Base-by-base conservation (phyloP, 2,113 vertebrate genomes). In the Stegostoma tigrinum region DNA sequence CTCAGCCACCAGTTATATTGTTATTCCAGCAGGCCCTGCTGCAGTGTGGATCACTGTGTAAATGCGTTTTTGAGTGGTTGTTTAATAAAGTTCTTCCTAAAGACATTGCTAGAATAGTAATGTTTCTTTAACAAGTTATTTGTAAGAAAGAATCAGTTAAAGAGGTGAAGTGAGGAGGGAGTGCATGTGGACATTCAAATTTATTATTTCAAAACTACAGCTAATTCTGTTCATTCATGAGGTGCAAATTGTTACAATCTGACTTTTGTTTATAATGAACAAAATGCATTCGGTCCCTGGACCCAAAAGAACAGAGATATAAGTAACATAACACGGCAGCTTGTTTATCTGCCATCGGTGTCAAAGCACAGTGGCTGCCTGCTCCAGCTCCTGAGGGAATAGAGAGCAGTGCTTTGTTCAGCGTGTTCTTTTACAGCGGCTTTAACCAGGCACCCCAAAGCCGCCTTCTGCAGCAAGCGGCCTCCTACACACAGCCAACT, bases 241-340 rank as follows among this genome's bases (percentile, higher is more conserved):
- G n/a, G 91, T 94, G 91, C 64, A 95, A 70, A 95, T 95, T 45
- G 19, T 75, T 48, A 95, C 68, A 95, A 72, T 72, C 68, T 52
- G 38, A 45, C 94, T 95, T 95, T 90, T 90, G 52, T 55, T 90
- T 27, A 52, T 48, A 42, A 70, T 42, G 7, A 95, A 95, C 42
- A 70, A 45, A 75, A 17, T 70, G 14, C 3, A 5, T 52, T 48
- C 67, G 30, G 21, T 45, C 45, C 42, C 45, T 66, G 12, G 23
- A 14, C 15, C 42, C 3, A 38, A 67, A 93, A 64, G 64, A 94
- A 7, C 38, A 94, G 91, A 34, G 34, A 64, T n/a, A 68, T 6
- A 2, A 42, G 66, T 64, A n/a, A 61, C 19, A 17, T 61, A 64
- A 55, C 7, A 2, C 24, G 86, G 45, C 21, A 89, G 86, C 8